phyloP scores from a whole-genome alignment of 2,113 vertebrate species.

The Leucopsar rothschildi region DNA sequence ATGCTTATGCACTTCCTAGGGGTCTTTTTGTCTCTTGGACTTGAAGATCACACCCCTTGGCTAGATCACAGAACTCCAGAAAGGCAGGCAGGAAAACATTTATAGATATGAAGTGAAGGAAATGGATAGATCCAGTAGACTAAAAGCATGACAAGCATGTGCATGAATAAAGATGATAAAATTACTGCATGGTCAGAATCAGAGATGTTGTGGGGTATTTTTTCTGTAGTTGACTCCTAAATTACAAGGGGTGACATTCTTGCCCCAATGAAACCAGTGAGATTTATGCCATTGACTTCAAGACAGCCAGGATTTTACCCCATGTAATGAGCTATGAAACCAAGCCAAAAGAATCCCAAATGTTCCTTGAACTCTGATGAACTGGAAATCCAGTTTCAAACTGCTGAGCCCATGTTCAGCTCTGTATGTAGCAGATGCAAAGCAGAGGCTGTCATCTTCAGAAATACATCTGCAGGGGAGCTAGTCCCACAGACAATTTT shows the following conservation, averaged over 20 bases:
- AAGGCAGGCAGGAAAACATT: not conserved
- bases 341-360: slow-evolving; percentile 5
- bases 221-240: not conserved
- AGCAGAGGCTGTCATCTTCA: not conserved
- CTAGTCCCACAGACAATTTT: not conserved
- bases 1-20: not conserved
- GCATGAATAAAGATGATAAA: not conserved
- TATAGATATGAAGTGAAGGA: not conserved
- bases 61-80: not conserved
- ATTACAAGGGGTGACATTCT: not conserved
- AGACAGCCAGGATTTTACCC: not conserved
- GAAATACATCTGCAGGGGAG: not conserved
- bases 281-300: slow-evolving; percentile 4
- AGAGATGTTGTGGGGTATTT: not conserved
- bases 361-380: not conserved
- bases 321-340: not conserved
- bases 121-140: not conserved
- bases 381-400: not conserved
- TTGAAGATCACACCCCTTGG: not conserved
- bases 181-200: not conserved
- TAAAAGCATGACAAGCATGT: not conserved
- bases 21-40: not conserved
- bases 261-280: not conserved
- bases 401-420: not conserved
- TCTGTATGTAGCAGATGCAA: not conserved